These are phyloP conservation scores for Pollenia angustigena DNA, from an alignment of 2,888 invertebrate species.

Conservation along the genomic window DNA sequence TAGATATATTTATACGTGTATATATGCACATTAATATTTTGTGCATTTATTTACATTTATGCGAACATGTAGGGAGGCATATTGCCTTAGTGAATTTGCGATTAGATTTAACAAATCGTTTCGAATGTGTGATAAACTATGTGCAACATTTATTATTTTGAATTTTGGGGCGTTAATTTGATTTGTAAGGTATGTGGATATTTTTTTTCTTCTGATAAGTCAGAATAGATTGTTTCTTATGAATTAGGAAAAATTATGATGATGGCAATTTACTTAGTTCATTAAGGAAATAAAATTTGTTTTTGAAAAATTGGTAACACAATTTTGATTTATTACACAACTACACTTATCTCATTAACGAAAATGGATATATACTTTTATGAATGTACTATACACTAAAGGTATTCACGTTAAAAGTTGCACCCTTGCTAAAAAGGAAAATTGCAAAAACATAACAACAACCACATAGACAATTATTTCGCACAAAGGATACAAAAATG, in stretches of 20 bases:
- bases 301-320: too few relatives aligned
- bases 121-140: constrained; percentile 31
- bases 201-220: not conserved
- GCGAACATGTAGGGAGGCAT: not conserved
- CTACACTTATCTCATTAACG: too few relatives aligned
- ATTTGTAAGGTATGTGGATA: constrained; percentile 21
- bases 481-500: too few relatives aligned
- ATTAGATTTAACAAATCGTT: constrained; percentile 47
- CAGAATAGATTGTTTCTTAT: not conserved
- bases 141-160: constrained; percentile 61
- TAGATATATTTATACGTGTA: not conserved
- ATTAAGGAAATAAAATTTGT: constrained; percentile 14
- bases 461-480: too few relatives aligned
- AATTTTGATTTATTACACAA: too few relatives aligned
- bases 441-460: too few relatives aligned
- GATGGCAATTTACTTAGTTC: constrained; percentile 49
- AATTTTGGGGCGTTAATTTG: constrained; percentile 58
- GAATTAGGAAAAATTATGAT: constrained; percentile 4
- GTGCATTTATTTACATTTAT: not conserved
- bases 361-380: too few relatives aligned
- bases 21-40: not conserved
- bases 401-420: too few relatives aligned
- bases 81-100: not conserved
- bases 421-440: too few relatives aligned
- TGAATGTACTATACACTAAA: too few relatives aligned